phyloP scores from a whole-genome alignment of 2,888 invertebrate genomes.

The Dynastes tityus region DNA sequence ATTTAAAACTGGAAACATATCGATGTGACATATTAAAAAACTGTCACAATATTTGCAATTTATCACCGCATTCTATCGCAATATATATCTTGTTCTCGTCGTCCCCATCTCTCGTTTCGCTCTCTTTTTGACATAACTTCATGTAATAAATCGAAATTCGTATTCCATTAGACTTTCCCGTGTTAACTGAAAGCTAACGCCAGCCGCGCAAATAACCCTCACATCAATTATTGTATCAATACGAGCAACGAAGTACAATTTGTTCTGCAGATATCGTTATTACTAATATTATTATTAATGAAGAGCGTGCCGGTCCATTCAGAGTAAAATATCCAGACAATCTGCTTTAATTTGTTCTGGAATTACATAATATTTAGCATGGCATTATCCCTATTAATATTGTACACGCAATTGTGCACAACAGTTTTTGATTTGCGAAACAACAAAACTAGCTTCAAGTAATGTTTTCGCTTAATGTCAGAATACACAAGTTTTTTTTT shows the following conservation, averaged over 20 bases:
- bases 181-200: slow-evolving; percentile 4
- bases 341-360: background rate
- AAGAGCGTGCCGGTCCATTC: background rate
- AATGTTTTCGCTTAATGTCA: too few relatives aligned
- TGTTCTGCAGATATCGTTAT: background rate
- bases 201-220: background rate
- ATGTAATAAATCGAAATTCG: background rate
- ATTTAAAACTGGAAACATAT: slow-evolving; percentile 3
- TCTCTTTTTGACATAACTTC: background rate
- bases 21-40: background rate
- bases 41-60: slow-evolving; percentile 15
- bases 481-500: too few relatives aligned
- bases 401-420: too few relatives aligned
- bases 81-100: background rate
- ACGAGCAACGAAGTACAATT: background rate
- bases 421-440: too few relatives aligned
- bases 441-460: too few relatives aligned
- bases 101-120: background rate
- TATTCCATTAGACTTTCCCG: background rate
- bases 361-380: too few relatives aligned
- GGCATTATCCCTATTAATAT: too few relatives aligned
- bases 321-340: background rate
- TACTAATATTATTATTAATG: slow-evolving; percentile 15
- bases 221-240: slow-evolving; percentile 15
- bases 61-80: background rate